These are phyloP conservation scores for Laterallus jamaicensis DNA, from an alignment of 2,113 vertebrate species.

Conservation along the genomic window DNA sequence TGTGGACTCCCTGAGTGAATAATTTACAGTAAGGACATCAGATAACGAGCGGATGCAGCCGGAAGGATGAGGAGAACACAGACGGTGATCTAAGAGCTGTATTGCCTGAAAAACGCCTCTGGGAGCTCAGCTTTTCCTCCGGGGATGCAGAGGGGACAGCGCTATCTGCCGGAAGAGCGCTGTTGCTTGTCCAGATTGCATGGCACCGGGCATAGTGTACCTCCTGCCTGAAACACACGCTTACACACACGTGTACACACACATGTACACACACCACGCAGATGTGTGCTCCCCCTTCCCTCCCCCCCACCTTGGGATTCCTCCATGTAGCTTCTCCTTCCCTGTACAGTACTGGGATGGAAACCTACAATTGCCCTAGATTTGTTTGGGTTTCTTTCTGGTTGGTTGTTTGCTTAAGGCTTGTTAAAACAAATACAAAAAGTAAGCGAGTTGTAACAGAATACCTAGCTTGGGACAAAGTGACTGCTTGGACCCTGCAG, in stretches of 20 bases:
- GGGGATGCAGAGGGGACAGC: neutral
- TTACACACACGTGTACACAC: no score
- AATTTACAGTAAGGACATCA: fast-evolving
- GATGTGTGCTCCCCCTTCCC: fast-evolving
- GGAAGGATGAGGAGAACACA: neutral
- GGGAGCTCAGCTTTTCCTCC: neutral
- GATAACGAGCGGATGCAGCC: neutral
- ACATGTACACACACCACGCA: fast-evolving
- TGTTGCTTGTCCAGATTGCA: fast-evolving
- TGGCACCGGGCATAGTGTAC: fast-evolving
- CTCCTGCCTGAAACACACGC: fast-evolving
- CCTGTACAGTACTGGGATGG: neutral
- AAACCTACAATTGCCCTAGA: fast-evolving
- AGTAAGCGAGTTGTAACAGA: neutral
- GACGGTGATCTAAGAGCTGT: fast-evolving
- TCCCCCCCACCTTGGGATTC: neutral
- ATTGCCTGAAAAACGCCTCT: fast-evolving
- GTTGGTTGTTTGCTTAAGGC: neutral
- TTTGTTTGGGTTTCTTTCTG: neutral
- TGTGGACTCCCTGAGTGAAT: fast-evolving
- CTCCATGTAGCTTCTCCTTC: no score
- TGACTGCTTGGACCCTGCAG: neutral
- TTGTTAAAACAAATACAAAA: neutral
- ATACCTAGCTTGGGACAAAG: neutral
- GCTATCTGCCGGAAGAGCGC: neutral